Percentiles rank a stretch among this genome's conserved stretches.
Evolutionary conservation across 1,140 invertebrate genomes (phyloP).

Genomic region (Pinna nobilis): DNA sequence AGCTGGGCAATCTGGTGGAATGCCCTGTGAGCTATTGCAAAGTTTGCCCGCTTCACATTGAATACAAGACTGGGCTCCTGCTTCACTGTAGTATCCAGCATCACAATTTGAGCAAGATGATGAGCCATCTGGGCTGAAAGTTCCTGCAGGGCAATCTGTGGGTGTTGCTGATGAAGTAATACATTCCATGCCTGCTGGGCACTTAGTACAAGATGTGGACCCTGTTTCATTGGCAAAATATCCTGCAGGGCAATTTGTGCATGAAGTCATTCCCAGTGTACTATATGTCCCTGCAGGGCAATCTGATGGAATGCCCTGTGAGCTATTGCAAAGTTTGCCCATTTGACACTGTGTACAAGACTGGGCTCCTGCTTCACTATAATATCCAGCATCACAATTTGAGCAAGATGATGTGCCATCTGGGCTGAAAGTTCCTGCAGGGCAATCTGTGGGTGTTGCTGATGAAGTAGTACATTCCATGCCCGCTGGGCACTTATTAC

Average conservation of each 20-base stretch:
- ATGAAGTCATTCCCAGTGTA: no score
- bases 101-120: no score
- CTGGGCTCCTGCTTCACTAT: constrained; percentile 46
- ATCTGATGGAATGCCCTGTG: background rate
- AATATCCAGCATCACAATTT: constrained; percentile 48
- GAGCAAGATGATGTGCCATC: constrained; percentile 47
- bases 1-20: no score
- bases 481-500: constrained; percentile 44
- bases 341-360: constrained; percentile 30
- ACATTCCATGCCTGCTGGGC: no score
- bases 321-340: constrained; percentile 43
- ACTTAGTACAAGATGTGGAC: constrained; percentile 54
- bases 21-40: no score
- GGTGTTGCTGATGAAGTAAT: no score
- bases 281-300: no score
- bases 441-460: constrained; percentile 41
- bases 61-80: no score
- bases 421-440: constrained; percentile 44
- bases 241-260: constrained; percentile 51
- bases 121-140: no score
- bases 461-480: constrained; percentile 39
- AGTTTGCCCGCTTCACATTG: no score
- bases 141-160: no score
- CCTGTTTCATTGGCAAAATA: constrained; percentile 26
- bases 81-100: no score